phyloP scores from a whole-genome alignment of 2,888 invertebrate species.

The Cyrtodaria siliqua region DNA sequence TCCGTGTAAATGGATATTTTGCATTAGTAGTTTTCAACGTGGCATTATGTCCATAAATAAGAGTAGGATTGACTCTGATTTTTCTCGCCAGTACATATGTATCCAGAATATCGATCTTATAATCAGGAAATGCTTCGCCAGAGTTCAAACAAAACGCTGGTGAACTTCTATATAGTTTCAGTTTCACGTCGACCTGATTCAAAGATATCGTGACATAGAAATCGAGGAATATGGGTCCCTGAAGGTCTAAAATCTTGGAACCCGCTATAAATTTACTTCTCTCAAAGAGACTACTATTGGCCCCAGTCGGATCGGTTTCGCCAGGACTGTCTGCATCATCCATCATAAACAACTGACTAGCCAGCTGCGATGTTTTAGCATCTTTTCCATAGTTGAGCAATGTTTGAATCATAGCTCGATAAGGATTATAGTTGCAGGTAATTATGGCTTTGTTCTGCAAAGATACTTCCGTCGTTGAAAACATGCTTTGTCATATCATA shows the following conservation, averaged over 20 bases:
- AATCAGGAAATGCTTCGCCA: conserved; percentile 15
- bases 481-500: conserved; percentile 22
- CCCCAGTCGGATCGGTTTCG: background rate
- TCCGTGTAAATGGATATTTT: conserved; percentile 24
- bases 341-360: conserved; percentile 15
- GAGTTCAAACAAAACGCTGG: conserved; percentile 12
- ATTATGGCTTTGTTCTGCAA: conserved; percentile 24
- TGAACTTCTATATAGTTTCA: conserved; percentile 14
- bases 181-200: conserved; percentile 19
- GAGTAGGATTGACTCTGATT: conserved; percentile 47
- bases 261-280: background rate
- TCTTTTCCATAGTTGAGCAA: conserved; percentile 16
- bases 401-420: conserved; percentile 16
- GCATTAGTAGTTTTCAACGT: conserved; percentile 24
- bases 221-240: conserved; percentile 20
- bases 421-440: conserved; percentile 18
- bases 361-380: conserved; percentile 17
- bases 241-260: conserved; percentile 6
- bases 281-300: conserved; percentile 9
- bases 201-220: conserved; percentile 18
- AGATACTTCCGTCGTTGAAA: conserved; percentile 28
- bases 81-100: conserved; percentile 32
- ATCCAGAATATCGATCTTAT: conserved; percentile 17
- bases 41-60: conserved; percentile 42
- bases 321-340: conserved; percentile 3